Conservation (phyloP, 2,888 invertebrate species). For the Eurytoma adleriae region DNA sequence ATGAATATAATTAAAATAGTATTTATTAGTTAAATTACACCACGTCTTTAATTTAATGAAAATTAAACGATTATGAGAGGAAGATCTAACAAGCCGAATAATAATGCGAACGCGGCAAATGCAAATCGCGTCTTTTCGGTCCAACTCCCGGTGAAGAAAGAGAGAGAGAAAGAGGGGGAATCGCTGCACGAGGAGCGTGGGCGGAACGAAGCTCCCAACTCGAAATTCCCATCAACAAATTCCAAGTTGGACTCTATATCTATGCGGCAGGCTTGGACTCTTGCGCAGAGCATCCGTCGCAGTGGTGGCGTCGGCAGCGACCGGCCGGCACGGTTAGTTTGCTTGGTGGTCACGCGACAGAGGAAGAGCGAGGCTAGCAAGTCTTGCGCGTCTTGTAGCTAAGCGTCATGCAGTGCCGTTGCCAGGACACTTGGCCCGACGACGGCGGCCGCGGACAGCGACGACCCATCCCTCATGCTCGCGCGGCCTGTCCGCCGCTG, state of each 20-base stretch:
- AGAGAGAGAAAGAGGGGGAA: slow-evolving; percentile 4
- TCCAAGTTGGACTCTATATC: slow-evolving; percentile 49
- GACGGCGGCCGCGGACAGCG: slow-evolving; percentile 48
- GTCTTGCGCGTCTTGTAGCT: slow-evolving; percentile 70
- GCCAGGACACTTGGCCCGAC: slow-evolving; percentile 71
- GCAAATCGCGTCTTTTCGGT: slow-evolving; percentile 41
- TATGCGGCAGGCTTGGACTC: slow-evolving; percentile 1
- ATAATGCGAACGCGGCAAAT: slow-evolving; percentile 31
- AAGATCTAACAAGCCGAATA: not conserved
- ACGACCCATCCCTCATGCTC: slow-evolving; percentile 74
- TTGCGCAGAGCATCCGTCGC: slow-evolving; percentile 43
- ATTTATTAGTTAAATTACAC: too few relatives aligned
- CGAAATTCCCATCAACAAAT: slow-evolving; percentile 58
- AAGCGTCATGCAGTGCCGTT: slow-evolving; percentile 67
- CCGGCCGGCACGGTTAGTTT: slow-evolving; percentile 59
- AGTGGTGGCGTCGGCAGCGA: not conserved
- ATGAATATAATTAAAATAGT: too few relatives aligned
- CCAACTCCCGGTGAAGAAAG: slow-evolving; percentile 36
- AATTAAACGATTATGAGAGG: not conserved
- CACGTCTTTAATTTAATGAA: not conserved
- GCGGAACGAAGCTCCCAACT: slow-evolving; percentile 37
- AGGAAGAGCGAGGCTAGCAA: slow-evolving; percentile 53
- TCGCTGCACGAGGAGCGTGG: not conserved
- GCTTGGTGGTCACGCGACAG: slow-evolving; percentile 65
- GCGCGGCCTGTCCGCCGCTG: slow-evolving; percentile 66